These are phyloP conservation scores for Struthidea cinerea DNA, from an alignment of 2,113 vertebrate species.

Conservation along the genomic window DNA sequence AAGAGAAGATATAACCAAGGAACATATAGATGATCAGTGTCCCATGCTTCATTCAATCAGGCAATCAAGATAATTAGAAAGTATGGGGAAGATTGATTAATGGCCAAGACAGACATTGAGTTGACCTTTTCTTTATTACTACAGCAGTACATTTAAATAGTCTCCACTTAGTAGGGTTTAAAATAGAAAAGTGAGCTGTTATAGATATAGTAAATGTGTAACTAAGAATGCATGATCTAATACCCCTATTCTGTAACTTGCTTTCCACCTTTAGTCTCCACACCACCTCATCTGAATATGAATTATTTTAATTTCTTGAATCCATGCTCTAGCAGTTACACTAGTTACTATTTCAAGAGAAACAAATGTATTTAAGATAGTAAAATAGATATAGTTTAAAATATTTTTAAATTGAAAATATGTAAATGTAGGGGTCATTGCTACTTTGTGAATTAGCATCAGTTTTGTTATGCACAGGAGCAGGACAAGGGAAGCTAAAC, in stretches of 20 bases:
- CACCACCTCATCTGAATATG: neutral
- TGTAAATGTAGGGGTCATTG: neutral
- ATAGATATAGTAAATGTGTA: slow-evolving; percentile 28
- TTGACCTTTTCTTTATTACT: slow-evolving; percentile 62
- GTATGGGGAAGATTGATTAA: slow-evolving; percentile 65
- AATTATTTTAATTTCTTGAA: neutral
- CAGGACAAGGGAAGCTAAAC: neutral
- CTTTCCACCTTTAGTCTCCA: neutral
- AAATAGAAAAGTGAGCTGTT: slow-evolving; percentile 44
- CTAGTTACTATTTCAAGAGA: neutral
- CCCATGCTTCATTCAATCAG: slow-evolving; percentile 50
- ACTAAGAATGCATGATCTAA: neutral
- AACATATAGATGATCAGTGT: slow-evolving; percentile 49
- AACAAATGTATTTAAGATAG: neutral
- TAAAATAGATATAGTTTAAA: neutral
- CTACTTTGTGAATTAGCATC: neutral
- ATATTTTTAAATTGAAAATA: neutral
- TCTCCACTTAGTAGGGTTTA: slow-evolving; percentile 30
- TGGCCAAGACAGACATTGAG: slow-evolving; percentile 52
- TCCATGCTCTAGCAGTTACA: neutral
- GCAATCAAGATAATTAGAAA: slow-evolving; percentile 64
- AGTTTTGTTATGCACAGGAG: neutral
- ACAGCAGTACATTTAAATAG: slow-evolving; percentile 53
- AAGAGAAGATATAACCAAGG: neutral
- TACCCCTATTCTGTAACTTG: neutral